A percentile compares a stretch with the other conserved stretches of the same genome.
Conservation (phyloP, 2,888 invertebrate genomes). For the Xestia c-nigrum region DNA sequence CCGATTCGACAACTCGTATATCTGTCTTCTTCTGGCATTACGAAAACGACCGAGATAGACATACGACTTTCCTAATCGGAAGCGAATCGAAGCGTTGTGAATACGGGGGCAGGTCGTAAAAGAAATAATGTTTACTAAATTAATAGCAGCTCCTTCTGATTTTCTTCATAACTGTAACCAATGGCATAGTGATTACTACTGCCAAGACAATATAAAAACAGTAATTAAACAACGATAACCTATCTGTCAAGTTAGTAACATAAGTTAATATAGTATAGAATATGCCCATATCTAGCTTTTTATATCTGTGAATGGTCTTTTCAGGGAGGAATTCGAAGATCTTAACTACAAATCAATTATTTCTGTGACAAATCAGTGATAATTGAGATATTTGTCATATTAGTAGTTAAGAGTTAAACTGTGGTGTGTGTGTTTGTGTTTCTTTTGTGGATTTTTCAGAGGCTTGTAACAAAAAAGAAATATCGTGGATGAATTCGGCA, state of each 20-base stretch:
- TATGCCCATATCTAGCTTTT: constrained; percentile 13
- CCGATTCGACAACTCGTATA: no score
- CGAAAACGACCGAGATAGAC: no score
- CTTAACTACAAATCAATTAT: neutral
- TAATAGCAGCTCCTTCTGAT: neutral
- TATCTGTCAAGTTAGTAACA: neutral
- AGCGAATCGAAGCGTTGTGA: no score
- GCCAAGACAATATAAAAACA: neutral
- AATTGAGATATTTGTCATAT: neutral
- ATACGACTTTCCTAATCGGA: no score
- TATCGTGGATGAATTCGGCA: no score
- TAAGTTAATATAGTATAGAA: neutral
- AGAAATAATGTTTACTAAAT: neutral
- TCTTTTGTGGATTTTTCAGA: no score
- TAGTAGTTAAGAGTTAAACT: neutral
- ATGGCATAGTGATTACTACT: neutral
- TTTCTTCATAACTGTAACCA: neutral
- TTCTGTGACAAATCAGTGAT: constrained; percentile 1
- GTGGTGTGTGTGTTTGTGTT: no score
- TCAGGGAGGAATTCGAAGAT: neutral
- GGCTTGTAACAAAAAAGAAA: no score
- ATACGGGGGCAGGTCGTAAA: no score
- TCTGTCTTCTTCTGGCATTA: no score
- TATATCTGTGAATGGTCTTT: neutral
- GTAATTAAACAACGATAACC: neutral